Conservation (phyloP, 2,888 invertebrate genomes). For the Rhagium mordax region DNA sequence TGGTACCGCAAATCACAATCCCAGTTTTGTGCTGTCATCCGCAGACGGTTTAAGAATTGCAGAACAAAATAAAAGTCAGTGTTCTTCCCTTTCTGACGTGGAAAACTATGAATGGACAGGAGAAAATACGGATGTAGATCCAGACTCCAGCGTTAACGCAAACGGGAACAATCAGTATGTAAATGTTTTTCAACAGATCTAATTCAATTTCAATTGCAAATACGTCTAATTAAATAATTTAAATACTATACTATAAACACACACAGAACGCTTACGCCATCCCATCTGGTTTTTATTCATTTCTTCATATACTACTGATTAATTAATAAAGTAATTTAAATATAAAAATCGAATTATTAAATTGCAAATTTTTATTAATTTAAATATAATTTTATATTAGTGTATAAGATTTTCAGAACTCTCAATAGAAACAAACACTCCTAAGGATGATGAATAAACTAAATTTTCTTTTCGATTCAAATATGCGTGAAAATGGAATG, state of each 20-base stretch:
- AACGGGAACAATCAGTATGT: slow-evolving; percentile 58
- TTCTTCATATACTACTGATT: background rate
- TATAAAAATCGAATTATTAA: background rate
- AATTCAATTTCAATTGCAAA: background rate
- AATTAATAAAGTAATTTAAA: background rate
- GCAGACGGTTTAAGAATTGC: slow-evolving; percentile 40
- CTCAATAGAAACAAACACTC: no score
- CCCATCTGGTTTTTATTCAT: background rate
- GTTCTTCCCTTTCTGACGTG: slow-evolving; percentile 79
- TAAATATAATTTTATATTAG: no score
- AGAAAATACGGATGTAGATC: slow-evolving; percentile 73
- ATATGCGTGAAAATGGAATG: no score
- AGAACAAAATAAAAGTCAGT: slow-evolving; percentile 67
- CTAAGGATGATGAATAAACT: no score
- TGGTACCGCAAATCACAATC: slow-evolving; percentile 35
- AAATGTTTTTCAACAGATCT: slow-evolving; percentile 28
- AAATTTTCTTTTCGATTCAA: no score
- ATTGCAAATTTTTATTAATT: background rate
- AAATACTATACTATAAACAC: background rate
- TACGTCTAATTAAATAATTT: background rate
- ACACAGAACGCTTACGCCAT: background rate
- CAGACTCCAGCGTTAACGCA: slow-evolving; percentile 57
- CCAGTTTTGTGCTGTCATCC: slow-evolving; percentile 46
- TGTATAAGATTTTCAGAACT: no score
- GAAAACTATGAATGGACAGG: slow-evolving; percentile 89